A percentile compares a stretch with the other conserved stretches of the same genome.
These are phyloP conservation scores for Bettongia penicillata DNA, from an alignment of 2,113 vertebrate genomes.

Conservation along the genomic window DNA sequence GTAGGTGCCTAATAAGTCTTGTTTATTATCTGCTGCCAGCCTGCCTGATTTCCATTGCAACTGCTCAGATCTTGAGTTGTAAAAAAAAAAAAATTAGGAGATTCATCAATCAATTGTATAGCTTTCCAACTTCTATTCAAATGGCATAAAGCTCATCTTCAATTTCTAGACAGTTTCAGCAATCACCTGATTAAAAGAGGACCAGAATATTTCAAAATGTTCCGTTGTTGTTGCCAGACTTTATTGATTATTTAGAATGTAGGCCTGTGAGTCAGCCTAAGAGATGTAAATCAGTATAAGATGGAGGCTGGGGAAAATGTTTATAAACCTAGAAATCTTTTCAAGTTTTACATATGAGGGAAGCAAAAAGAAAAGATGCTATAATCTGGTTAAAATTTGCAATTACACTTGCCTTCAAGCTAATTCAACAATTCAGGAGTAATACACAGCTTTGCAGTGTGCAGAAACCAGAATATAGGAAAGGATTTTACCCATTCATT, in stretches of 20 bases:
- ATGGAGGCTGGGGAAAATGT: neutral
- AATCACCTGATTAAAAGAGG: slow-evolving; percentile 16
- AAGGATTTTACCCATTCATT: slow-evolving; percentile 1
- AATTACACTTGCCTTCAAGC: neutral
- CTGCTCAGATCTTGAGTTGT: neutral
- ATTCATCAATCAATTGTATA: neutral
- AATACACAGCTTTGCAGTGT: neutral
- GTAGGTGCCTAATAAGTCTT: neutral
- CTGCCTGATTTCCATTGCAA: neutral
- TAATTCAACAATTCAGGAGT: slow-evolving; percentile 8
- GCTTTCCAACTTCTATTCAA: slow-evolving; percentile 10
- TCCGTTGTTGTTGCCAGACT: slow-evolving; percentile 5
- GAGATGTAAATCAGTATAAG: slow-evolving; percentile 2
- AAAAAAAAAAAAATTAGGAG: neutral
- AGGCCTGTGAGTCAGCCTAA: neutral
- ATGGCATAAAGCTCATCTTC: neutral
- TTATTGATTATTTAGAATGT: neutral
- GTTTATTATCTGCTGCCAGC: neutral
- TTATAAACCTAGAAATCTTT: slow-evolving; percentile 17
- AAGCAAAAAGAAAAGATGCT: slow-evolving; percentile 19
- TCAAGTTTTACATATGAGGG: slow-evolving; percentile 15
- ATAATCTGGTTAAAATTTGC: neutral
- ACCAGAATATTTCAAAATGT: neutral
- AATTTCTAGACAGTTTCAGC: slow-evolving; percentile 26
- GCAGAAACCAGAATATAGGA: neutral